Base-by-base conservation (phyloP, 1,140 invertebrate species). In the Tetramorium alpestre region DNA sequence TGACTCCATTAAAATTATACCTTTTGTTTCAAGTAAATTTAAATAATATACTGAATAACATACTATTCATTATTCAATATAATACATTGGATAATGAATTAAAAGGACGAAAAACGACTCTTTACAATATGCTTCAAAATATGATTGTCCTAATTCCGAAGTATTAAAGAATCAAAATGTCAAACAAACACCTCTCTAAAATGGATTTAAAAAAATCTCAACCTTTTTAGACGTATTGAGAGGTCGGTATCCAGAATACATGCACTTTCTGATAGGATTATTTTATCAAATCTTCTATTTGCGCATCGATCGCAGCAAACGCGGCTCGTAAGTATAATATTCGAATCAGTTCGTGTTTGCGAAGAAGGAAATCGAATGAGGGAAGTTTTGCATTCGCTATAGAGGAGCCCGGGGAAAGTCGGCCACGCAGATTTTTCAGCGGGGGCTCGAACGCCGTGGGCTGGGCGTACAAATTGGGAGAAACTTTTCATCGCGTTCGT, bases 391-490 rank as follows among this genome's bases (percentile, higher is more conserved):
- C 22, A 18, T 41, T 28, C 28, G 62, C 47, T 4, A 8, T 54
- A 62, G 16, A 33, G 44, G n/a, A 25, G 3, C 5, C 47, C 4
- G 49, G 11, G 47, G 38, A 56, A 60, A 62, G n/a, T 65, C 69
- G 54, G 8, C 54, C 85, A 49, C 3, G 77, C 38, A 33, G 62
- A 88, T 87, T 87, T 88, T 88, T 84, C 87, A 69, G 4, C 38
- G 22, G 16, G 7, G 13, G 69, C 49, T 47, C 81, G 56, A 76
- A 85, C 38, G 11, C 3, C 1, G 22, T 51, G 76, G 56, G 62
- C 41, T 38, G 22, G 33, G 22, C n/a, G 65, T 38, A 82, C 51
- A 84, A 76, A 76, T 77, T 76, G 70, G 51, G 3, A 49, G 41
- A 28, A 88, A 88, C 47, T 89, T 88, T 85, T 72, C 78, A 44